Evolutionary conservation across 1,140 invertebrate genomes (phyloP).

Genomic region (Cyclina sinensis): DNA sequence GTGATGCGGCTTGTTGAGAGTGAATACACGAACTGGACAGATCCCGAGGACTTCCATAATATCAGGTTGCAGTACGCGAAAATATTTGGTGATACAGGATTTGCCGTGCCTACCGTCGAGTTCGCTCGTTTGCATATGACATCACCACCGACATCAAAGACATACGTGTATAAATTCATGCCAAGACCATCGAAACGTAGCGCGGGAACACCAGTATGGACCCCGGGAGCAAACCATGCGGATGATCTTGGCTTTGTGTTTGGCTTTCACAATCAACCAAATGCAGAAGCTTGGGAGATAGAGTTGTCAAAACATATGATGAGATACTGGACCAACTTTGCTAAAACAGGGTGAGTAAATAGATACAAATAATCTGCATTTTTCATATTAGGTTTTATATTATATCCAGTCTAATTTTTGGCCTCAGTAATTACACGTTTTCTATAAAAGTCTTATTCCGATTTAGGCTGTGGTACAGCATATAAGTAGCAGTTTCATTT

Average conservation of each 20-base stretch:
- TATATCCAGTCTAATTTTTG: too few species aligned
- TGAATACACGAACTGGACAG: slow-evolving; percentile 47
- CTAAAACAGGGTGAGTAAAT: slow-evolving; percentile 71
- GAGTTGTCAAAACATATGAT: slow-evolving; percentile 64
- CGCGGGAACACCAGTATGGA: slow-evolving; percentile 53
- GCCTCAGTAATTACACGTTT: too few species aligned
- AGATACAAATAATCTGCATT: not conserved
- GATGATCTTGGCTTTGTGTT: slow-evolving; percentile 75
- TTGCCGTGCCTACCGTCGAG: slow-evolving; percentile 14
- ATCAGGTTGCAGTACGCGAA: not conserved
- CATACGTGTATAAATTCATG: slow-evolving; percentile 56
- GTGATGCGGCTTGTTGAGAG: not conserved
- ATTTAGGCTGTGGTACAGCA: too few species aligned
- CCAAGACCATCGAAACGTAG: slow-evolving; percentile 51
- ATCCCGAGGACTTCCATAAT: slow-evolving; percentile 12
- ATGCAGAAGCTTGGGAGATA: not conserved
- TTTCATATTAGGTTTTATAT: too few species aligned
- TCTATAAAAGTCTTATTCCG: too few species aligned
- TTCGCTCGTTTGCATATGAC: slow-evolving; percentile 10
- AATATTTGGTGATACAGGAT: slow-evolving; percentile 33
- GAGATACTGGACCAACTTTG: slow-evolving; percentile 76
- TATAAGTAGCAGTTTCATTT: too few species aligned
- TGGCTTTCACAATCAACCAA: slow-evolving; percentile 42
- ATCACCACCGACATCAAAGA: not conserved
- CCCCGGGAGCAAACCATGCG: slow-evolving; percentile 71